Conservation (phyloP, 2,888 invertebrate species). For the Spialia ferax region DNA sequence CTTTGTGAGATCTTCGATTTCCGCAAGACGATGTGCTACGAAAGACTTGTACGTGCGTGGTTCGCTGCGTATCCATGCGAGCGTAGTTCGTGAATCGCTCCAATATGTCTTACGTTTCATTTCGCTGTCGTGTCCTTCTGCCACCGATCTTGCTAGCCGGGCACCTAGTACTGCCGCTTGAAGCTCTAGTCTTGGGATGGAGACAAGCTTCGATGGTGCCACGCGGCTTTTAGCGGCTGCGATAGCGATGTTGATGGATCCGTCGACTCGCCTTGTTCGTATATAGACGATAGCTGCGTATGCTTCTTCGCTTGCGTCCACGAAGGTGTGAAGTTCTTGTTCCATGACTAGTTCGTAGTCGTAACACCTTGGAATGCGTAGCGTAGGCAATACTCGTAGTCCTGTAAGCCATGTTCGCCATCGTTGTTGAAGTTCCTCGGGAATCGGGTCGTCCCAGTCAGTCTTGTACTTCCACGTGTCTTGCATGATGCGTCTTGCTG, state of each 20-base stretch:
- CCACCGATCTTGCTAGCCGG: not conserved
- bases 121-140: not conserved
- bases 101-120: slow-evolving; percentile 1
- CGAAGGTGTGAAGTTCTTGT: not conserved
- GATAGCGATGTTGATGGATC: not conserved
- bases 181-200: not conserved
- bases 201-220: slow-evolving; percentile 13
- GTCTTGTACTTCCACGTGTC: slow-evolving; percentile 2
- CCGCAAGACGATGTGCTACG: slow-evolving; percentile 9
- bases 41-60: slow-evolving; percentile 9
- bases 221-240: slow-evolving; percentile 14
- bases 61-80: slow-evolving; percentile 7
- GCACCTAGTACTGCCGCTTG: not conserved
- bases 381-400: not conserved
- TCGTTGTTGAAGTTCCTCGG: not conserved
- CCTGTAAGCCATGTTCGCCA: not conserved
- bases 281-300: not conserved
- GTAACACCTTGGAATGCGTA: not conserved
- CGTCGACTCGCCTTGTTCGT: not conserved
- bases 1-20: slow-evolving; percentile 34
- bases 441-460: slow-evolving; percentile 6
- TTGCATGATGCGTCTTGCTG: slow-evolving; percentile 1
- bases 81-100: slow-evolving; percentile 5
- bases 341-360: not conserved
- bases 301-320: not conserved